Base-by-base conservation (phyloP, 2,113 vertebrate species). In the Oxygymnocypris stewartii region DNA sequence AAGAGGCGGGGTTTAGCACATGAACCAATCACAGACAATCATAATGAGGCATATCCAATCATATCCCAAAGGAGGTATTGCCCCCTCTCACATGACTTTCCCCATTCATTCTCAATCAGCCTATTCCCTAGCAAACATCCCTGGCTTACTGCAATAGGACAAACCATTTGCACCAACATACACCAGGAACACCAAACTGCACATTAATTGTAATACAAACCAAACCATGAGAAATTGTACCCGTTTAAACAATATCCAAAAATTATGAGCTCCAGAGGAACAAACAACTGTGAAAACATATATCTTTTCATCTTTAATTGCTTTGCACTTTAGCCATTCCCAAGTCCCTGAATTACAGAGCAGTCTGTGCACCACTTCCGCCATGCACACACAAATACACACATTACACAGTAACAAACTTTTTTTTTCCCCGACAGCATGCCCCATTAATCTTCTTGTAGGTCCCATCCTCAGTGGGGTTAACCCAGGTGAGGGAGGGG, bases 391-490 rank as follows among this genome's bases (percentile, higher is more conserved):
- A 85, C 71, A 85, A 37, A 77, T n/a, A 69, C n/a, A 76, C 25
- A 25, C 61, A 83, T 31, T n/a, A 28, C 51, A 88, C 42, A 84
- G 63, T 59, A 89, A 90, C 87, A 90, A 86, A 84, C 77, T 85
- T 69, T 54, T 63, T 90, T 87, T 54, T 74, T 82, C 49, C 77
- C 40, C 44, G 44, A 71, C 63, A 51, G 81, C 61, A 54, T 69
- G 85, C 82, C 67, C 83, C 88, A 92, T 92, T 91, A 89, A 92
- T 92, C 90, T 89, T 90, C 80, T 74, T 88, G 89, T 79, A 88
- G 89, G 77, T 54, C 54, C 65, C 47, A 80, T 84, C 82, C 88
- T 84, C 87, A 79, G 54, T 35, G 87, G 85, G 86, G 82, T 85
- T 89, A 87, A 84, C 79, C 85, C 88, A 88, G 89, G 87, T 90